These are phyloP conservation scores for Stenotaenia linearis DNA, from an alignment of 2,888 invertebrate species.

Conservation along the genomic window DNA sequence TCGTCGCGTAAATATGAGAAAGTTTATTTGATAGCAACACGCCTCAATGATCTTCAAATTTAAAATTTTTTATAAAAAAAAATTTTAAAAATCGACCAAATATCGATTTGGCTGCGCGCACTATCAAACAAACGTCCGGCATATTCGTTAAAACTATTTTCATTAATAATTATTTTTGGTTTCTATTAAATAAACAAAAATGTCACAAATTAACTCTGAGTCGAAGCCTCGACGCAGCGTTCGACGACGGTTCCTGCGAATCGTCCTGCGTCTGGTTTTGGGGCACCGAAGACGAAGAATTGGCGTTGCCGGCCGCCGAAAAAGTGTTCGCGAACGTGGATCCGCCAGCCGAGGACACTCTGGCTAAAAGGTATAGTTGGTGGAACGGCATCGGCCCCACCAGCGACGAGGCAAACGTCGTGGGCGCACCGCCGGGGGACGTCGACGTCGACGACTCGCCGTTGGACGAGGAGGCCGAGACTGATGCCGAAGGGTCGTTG, in stretches of 20 bases:
- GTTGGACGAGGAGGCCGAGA: slow-evolving; percentile 36
- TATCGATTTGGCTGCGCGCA: too few species aligned
- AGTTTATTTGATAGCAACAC: neutral
- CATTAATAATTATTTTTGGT: too few species aligned
- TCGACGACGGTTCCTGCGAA: neutral
- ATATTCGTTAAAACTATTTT: too few species aligned
- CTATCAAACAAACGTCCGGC: too few species aligned
- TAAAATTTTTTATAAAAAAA: too few species aligned
- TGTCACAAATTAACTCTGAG: neutral
- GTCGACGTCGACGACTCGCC: neutral
- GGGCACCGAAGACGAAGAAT: neutral
- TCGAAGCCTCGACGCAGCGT: neutral
- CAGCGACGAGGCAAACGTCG: slow-evolving; percentile 28
- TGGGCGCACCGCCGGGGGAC: slow-evolving; percentile 26
- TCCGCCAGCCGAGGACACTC: neutral
- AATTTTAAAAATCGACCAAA: too few species aligned
- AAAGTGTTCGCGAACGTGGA: neutral
- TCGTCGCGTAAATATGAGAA: neutral
- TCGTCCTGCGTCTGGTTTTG: neutral
- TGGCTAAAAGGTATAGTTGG: slow-evolving; percentile 6
- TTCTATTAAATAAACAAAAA: too few species aligned
- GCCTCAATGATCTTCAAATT: too few species aligned
- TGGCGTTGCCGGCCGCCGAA: neutral
- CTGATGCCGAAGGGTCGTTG: slow-evolving; percentile 33
- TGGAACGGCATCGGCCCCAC: slow-evolving; percentile 37